These are phyloP conservation scores for Chrysemys picta DNA, from an alignment of 2,113 vertebrate species.

Conservation along the genomic window DNA sequence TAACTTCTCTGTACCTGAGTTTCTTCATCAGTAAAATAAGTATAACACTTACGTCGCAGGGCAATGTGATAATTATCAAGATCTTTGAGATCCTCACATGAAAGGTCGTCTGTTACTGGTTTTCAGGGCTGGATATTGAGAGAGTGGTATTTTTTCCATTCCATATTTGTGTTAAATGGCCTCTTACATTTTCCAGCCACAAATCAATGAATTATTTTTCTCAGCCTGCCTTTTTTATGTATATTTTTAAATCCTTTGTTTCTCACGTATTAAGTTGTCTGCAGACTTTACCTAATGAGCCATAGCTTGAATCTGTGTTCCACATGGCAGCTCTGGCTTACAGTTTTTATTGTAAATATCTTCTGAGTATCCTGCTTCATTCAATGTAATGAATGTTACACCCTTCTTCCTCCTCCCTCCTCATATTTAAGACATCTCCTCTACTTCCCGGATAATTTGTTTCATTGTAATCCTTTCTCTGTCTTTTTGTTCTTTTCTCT, in stretches of 20 bases:
- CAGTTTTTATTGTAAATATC: not conserved
- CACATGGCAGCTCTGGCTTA: not conserved
- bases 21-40: rapidly evolving
- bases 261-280: not conserved
- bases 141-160: rapidly evolving
- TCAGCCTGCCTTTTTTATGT: not conserved
- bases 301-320: not conserved
- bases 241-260: too few species aligned
- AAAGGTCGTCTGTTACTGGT: not conserved
- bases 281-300: not conserved
- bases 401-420: not conserved
- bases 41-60: rapidly evolving
- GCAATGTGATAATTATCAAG: rapidly evolving
- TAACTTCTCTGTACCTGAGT: rapidly evolving
- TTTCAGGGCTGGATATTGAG: not conserved
- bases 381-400: not conserved
- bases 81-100: rapidly evolving
- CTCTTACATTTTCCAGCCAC: not conserved
- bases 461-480: not conserved
- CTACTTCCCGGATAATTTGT: rapidly evolving
- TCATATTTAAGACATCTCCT: not conserved
- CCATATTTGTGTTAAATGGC: not conserved
- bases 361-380: not conserved
- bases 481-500: not conserved
- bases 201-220: not conserved